Evolutionary conservation across 1,140 invertebrate genomes (phyloP), one percentile per base, ranked within the genome.

Genomic region (Theocolax elegans): DNA sequence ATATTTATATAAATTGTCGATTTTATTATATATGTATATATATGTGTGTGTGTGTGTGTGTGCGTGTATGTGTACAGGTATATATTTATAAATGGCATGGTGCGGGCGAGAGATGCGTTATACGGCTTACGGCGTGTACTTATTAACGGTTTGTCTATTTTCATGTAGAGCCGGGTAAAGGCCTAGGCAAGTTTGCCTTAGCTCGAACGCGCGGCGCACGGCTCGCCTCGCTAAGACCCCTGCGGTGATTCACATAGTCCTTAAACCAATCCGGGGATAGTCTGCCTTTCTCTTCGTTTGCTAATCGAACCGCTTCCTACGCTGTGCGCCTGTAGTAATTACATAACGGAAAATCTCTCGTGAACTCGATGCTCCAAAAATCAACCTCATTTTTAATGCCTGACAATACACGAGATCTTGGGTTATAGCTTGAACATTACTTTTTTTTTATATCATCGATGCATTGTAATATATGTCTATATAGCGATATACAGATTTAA

Each of bases 261-360:
- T 81, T 78, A 79, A 80, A 83, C 83, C 81, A 81, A 85, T 85
- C 80, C 80, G 80, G 76, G 78, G 81, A 81, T 80, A 81, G 75
- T 80, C 77, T 81, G 80, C 84, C 84, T 86, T 86, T 86, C 84
- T 86, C 83, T 81, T 83, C 77, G 80, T 85, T 82, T 84, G 83
- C 82, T 86, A 86, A 86, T 86, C 84, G 83, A 86, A 85, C 83
- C 76, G 83, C 83, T 83, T 85, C 84, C 84, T 85, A 86, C 84
- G 84, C 83, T 81, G 23, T 49, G 46, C 19, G 29, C 59, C 60
- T 38, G 42, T 56, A 29, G 62, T 72, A 72, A 72, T 72, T 67
- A 63, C 71, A 72, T 67, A 72, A 72, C 71, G 65, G 71, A 72
- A 67, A 72, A 62, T 63, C 51, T 63, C 65, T 64, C 56, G 54